Base-by-base conservation (phyloP, 2,888 invertebrate genomes). In the Mechanitis messenoides region DNA sequence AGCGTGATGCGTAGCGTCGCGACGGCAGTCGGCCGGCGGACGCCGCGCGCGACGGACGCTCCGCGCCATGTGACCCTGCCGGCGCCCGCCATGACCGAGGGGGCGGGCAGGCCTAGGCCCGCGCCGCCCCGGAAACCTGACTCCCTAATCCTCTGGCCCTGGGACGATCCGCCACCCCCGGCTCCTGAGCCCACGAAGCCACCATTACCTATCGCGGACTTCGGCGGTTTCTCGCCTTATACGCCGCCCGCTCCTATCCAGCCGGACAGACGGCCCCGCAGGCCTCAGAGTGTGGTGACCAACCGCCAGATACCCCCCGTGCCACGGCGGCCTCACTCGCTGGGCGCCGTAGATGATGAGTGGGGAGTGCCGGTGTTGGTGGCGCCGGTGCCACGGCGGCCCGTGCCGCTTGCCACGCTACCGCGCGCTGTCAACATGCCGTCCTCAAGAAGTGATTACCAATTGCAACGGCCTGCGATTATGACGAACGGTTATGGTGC, bases 381-480 rank as follows among this genome's bases (percentile, higher is more conserved):
- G 76, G 87, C 85, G 79, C 92, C 91, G 72, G 90, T 91, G 69
- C 88, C 92, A 73, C 89, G 91, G 55, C 85, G 92, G 59, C 89
- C 88, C 66, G 83, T 85, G 63, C 81, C 90, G 67, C 82, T 89
- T 71, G 82, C 86, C 66, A 86, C 89, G 68, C 75, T 90, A 65
- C 84, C 89, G 75, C 77, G 85, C 71, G 84, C 91, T 5, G 90
- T 91, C 76, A 81, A 90, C 57, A 72, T 93, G 66, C 92, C 93
- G 67, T 91, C 92, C 69, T 91, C 92, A 56, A 83, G 92, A 54
- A 93, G 92, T 78, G 93, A 93, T 73, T 92, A 93, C 76, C 92
- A 92, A 79, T 80, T 93, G 59, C 91, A 91, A 66, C 84, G 91
- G 70, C 91, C 91, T 3, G 88, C 87, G 61, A 88, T 89, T 72